phyloP scores from a whole-genome alignment of 2,888 invertebrate species.

The Dynastes maya region DNA sequence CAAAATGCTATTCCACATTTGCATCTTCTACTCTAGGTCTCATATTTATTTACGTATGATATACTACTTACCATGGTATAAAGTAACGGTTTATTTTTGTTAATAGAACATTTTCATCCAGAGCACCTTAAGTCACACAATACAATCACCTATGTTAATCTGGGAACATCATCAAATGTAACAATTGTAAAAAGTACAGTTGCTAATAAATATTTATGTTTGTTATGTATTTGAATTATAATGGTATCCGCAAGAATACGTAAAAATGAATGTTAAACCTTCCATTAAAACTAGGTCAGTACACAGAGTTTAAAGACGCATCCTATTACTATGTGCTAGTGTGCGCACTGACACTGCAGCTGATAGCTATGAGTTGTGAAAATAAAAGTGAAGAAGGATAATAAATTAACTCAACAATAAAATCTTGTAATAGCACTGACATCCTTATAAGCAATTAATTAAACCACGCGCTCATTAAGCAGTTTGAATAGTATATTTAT shows the following conservation, averaged over 20 bases:
- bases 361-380: no score
- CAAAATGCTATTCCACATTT: no score
- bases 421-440: constrained; percentile 9
- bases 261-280: constrained; percentile 19
- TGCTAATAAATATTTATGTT: constrained; percentile 31
- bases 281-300: constrained; percentile 39
- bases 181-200: constrained; percentile 15
- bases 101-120: not conserved
- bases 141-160: constrained; percentile 15
- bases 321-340: no score
- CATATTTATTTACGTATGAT: no score
- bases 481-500: constrained; percentile 25
- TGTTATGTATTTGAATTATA: constrained; percentile 17
- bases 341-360: no score
- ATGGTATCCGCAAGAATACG: not conserved
- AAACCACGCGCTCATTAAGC: constrained; percentile 29
- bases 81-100: not conserved
- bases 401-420: constrained; percentile 19
- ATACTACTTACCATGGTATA: not conserved
- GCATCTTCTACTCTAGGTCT: no score
- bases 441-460: constrained; percentile 27
- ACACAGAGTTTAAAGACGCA: not conserved
- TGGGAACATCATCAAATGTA: not conserved
- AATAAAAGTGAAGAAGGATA: not conserved
- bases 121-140: not conserved